A percentile compares a stretch with the other conserved stretches of the same genome.
These are phyloP conservation scores for Trogon surrucura DNA, from an alignment of 2,113 vertebrate species.

Conservation along the genomic window DNA sequence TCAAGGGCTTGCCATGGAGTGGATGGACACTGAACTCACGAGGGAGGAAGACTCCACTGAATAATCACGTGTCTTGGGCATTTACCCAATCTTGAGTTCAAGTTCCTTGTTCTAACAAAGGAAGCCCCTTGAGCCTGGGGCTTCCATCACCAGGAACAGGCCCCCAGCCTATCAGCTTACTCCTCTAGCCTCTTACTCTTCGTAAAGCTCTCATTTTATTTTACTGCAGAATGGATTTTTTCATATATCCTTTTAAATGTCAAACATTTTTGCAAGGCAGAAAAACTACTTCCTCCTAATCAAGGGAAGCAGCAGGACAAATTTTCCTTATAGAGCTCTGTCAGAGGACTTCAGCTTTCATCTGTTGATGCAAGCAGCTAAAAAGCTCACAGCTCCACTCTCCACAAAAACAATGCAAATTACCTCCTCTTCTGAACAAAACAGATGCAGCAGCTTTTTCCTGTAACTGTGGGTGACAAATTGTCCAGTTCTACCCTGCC, in stretches of 20 bases:
- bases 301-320: neutral
- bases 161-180: neutral
- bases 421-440: neutral
- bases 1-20: neutral
- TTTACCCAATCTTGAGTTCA: neutral
- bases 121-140: neutral
- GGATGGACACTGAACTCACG: neutral
- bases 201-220: neutral
- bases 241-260: neutral
- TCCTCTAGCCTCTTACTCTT: neutral
- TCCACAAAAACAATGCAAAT: neutral
- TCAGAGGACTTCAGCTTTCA: neutral
- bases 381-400: neutral
- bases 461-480: neutral
- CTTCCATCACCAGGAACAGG: neutral
- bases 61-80: neutral
- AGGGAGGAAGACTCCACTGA: neutral
- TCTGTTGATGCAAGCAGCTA: neutral
- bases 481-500: neutral
- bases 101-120: neutral
- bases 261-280: conserved; percentile 5
- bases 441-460: neutral
- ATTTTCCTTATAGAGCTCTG: neutral
- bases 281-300: conserved; percentile 4
- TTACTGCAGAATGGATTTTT: neutral